Evolutionary conservation across 1,140 invertebrate species (phyloP).

Genomic region (Chironomus striatipennis): DNA sequence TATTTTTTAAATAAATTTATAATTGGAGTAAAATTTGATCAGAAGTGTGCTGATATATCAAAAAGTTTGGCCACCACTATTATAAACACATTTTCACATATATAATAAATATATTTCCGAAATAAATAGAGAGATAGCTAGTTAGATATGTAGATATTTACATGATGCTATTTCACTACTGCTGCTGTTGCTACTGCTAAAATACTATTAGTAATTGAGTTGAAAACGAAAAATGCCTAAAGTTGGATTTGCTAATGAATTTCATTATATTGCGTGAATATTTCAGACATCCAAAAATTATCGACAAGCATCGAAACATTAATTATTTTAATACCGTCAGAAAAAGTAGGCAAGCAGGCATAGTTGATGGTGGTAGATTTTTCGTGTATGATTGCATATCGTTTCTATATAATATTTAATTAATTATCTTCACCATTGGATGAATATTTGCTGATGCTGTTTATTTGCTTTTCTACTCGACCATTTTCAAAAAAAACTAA

Average conservation of each 20-base stretch:
- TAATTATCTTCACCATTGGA: background rate
- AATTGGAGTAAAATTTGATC: too few relatives aligned
- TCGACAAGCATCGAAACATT: conserved; percentile 5
- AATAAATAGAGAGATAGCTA: too few relatives aligned
- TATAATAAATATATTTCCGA: too few relatives aligned
- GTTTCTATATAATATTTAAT: conserved; percentile 23
- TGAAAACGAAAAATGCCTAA: conserved; percentile 21
- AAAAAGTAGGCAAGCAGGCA: background rate
- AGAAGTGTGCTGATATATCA: too few relatives aligned
- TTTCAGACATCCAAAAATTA: conserved; percentile 14
- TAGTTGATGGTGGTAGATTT: background rate
- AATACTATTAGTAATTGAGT: background rate
- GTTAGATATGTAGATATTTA: too few relatives aligned
- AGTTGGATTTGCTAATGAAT: conserved; percentile 24
- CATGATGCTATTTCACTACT: too few relatives aligned
- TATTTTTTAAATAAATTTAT: too few relatives aligned
- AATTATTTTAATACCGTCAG: conserved; percentile 17
- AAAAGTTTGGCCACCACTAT: too few relatives aligned
- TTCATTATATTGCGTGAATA: conserved; percentile 17
- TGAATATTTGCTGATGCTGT: conserved; percentile 15
- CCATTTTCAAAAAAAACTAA: background rate
- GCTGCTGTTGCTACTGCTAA: too few relatives aligned
- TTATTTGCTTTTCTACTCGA: conserved; percentile 7
- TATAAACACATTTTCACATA: too few relatives aligned
- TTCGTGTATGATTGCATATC: background rate